These are phyloP conservation scores for Silurus glanis DNA, from an alignment of 2,113 vertebrate species.

Conservation along the genomic window DNA sequence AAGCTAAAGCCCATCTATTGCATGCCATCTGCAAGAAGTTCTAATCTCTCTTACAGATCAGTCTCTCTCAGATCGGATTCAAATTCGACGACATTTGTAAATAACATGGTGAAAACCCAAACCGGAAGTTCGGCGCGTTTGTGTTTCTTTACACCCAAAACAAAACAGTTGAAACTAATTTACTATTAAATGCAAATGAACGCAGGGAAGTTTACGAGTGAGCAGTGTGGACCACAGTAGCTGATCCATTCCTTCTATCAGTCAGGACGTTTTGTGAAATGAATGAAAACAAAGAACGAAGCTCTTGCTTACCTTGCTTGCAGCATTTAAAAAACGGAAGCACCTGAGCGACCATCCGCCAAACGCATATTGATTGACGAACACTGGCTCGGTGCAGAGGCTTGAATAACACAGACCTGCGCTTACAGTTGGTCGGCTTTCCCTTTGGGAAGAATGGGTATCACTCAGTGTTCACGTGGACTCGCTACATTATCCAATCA, in stretches of 20 bases:
- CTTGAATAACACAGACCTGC: not conserved
- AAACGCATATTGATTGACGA: not conserved
- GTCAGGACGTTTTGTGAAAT: not conserved
- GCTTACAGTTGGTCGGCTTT: slow-evolving; percentile 3
- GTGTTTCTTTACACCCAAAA: not conserved
- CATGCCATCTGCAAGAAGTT: not conserved
- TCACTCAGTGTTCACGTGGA: slow-evolving; percentile 64
- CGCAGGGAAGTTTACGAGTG: not conserved
- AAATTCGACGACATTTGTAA: not conserved
- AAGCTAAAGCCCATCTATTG: not conserved
- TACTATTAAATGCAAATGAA: not conserved
- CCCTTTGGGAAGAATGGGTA: not conserved
- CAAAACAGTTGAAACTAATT: not conserved
- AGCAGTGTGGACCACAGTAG: not conserved
- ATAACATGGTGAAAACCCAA: not conserved
- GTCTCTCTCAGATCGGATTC: not conserved
- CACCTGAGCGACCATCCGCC: not conserved
- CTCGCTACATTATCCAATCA: slow-evolving; percentile 64
- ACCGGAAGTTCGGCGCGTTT: not conserved
- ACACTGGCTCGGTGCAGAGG: not conserved
- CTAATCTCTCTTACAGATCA: not conserved
- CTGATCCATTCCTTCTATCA: not conserved
- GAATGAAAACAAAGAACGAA: not conserved
- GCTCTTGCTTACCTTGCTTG: not conserved
- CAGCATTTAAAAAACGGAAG: not conserved